phyloP scores from a whole-genome alignment of 1,140 invertebrate species.

The Eufriesea mexicana region DNA sequence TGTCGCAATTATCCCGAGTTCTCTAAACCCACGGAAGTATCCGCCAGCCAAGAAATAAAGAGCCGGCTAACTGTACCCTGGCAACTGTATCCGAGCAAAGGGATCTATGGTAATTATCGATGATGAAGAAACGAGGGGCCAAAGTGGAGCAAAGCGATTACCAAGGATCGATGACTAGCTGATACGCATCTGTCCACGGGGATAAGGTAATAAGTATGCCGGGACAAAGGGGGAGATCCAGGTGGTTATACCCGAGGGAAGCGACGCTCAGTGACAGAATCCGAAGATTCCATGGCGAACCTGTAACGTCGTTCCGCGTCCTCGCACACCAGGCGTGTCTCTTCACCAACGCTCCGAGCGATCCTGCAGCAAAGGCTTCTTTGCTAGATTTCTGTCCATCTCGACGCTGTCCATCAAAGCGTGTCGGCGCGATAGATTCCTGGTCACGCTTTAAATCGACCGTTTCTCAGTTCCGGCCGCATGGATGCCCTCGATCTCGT shows the following conservation, averaged over 20 bases:
- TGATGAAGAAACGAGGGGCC: constrained; percentile 28
- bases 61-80: constrained; percentile 50
- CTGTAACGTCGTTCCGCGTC: constrained; percentile 80
- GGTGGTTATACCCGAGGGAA: constrained; percentile 65
- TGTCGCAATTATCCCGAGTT: background rate
- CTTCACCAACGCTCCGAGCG: constrained; percentile 51
- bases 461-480: background rate
- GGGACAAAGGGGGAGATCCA: constrained; percentile 59
- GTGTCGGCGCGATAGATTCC: constrained; percentile 36
- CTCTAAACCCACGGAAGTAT: background rate
- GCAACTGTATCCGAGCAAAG: constrained; percentile 44
- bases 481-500: background rate
- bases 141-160: constrained; percentile 51
- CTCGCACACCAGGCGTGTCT: constrained; percentile 79
- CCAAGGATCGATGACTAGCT: constrained; percentile 32
- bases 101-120: constrained; percentile 32
- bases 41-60: background rate
- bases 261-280: constrained; percentile 65
- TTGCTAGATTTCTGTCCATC: constrained; percentile 46
- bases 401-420: constrained; percentile 38
- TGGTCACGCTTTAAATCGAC: constrained; percentile 31
- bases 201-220: constrained; percentile 43
- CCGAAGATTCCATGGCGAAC: constrained; percentile 72
- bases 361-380: constrained; percentile 57
- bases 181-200: constrained; percentile 52